phyloP scores from a whole-genome alignment of 2,797 vertebrate species.

The Uromys caudimaculatus region DNA sequence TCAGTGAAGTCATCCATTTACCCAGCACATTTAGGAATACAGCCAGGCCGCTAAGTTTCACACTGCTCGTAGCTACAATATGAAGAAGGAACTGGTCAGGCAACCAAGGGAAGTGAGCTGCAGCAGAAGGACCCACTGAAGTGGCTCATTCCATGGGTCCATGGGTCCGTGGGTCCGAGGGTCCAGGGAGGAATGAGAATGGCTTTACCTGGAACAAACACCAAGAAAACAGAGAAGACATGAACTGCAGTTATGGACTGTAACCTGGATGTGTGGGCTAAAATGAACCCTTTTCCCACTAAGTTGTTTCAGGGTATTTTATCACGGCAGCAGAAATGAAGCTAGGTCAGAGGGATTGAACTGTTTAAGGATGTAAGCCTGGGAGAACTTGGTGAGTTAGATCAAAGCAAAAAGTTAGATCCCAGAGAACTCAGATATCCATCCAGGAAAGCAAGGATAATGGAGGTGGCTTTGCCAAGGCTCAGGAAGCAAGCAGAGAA shows the following conservation, averaged over 20 bases:
- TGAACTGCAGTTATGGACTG: not conserved
- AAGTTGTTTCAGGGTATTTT: not conserved
- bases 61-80: not conserved
- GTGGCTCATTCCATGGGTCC: too few species aligned
- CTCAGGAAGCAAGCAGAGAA: not conserved
- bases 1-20: not conserved
- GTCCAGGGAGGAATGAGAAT: not conserved
- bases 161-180: rapidly evolving
- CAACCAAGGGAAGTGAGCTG: not conserved
- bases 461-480: not conserved
- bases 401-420: not conserved
- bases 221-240: not conserved
- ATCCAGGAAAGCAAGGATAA: not conserved
- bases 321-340: not conserved
- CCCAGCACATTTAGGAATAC: not conserved
- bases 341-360: not conserved
- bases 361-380: not conserved
- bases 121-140: too few species aligned
- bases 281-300: not conserved
- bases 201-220: not conserved
- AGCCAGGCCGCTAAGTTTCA: not conserved
- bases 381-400: not conserved
- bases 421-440: not conserved
- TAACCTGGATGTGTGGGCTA: not conserved
- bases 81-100: not conserved